Base-by-base conservation (phyloP, 2,888 invertebrate species). In the Orgyia antiqua region DNA sequence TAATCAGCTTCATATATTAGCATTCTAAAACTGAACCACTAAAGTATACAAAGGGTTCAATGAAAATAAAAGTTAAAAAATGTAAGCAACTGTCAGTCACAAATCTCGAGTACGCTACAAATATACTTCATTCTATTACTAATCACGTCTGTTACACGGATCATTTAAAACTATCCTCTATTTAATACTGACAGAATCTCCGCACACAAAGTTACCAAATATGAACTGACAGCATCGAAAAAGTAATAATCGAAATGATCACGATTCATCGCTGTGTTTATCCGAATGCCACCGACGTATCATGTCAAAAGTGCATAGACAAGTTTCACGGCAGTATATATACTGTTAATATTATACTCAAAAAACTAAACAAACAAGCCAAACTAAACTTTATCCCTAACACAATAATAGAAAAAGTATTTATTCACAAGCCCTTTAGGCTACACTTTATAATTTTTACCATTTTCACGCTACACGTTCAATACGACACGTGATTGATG, bases 261-360 rank as follows among this genome's bases (percentile, higher is more conserved):
- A 50, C 52, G 51, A 52, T 56, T 58, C 51, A 62, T 65, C 57
- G 57, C 57, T 49, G 53, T 56, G 51, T 63, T 59, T 54, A 58
- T 59, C 44, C 51, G 38, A 46, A 59, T 47, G 44, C 44, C 50
- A 49, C 51, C 47, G 51, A 58, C 55, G 52, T 48, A 53, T 48
- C 57, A 51, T 61, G 62, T 70, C 71, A 71, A 72, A 74, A 77
- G 65, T 68, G 68, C 76, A 78, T 74, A 68, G 75, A 76, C 71
- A 69, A 74, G 64, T 68, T 72, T 64, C 66, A 51, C 35, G 37
- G 29, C 33, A 32, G 36, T 36, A 32, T 51, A n/a, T n/a, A 37
- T 36, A 44, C 48, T 26, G 51, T 35, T 47, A 37, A 51, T 43
- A 42, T n/a, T 43, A 51, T 38, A 31, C 37, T 39, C 45, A 25